Evolutionary conservation across 2,797 vertebrate species (phyloP), one percentile per base, ranked within the genome.

Genomic region (Enteromius fasciolatus): DNA sequence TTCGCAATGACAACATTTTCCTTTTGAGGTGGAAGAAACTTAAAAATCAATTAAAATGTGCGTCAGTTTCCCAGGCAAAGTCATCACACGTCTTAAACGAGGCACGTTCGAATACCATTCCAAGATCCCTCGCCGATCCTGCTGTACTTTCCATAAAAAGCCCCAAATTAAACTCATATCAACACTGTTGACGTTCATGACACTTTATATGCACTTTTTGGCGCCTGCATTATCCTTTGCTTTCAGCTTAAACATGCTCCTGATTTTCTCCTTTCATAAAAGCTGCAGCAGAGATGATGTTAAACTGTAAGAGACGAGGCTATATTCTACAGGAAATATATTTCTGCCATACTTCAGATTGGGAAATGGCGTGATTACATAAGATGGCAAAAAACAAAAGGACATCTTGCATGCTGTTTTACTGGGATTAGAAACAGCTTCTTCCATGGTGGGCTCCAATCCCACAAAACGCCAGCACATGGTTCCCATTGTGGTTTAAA

Each of bases 401-500:
- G 63, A 75, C 83, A 64, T 54, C 41, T 28, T 54, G 84, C 84
- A 88, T 92, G 89, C 91, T 92, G 86, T 91, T 90, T 91, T 91
- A 89, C 81, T 86, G 90, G 92, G 92, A 89, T 92, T 93, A 54
- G 33, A 93, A 94, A 93, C 88, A 91, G 85, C 81, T 87, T 89
- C 92, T 91, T 88, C 87, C 89, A 90, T 89, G 92, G 93, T 94
- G 93, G 93, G 90, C 92, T 90, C 83, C 83, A 90, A 89, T 90
- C 91, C 90, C 90, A 89, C 91, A 87, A 89, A 84, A 87, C 87
- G 86, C 84, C 85, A 91, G 89, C 94, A 94, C 92, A 94, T 94
- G 93, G 91, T 93, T 94, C 91, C 92, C 88, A 94, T 94, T 93
- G 91, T 90, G 91, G 91, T 93, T 93, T 89, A 92, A 93, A 93